Percentiles rank a stretch among this genome's conserved stretches.
phyloP scores from a whole-genome alignment of 2,797 vertebrate species.

The Acrossocheilus fasciatus region DNA sequence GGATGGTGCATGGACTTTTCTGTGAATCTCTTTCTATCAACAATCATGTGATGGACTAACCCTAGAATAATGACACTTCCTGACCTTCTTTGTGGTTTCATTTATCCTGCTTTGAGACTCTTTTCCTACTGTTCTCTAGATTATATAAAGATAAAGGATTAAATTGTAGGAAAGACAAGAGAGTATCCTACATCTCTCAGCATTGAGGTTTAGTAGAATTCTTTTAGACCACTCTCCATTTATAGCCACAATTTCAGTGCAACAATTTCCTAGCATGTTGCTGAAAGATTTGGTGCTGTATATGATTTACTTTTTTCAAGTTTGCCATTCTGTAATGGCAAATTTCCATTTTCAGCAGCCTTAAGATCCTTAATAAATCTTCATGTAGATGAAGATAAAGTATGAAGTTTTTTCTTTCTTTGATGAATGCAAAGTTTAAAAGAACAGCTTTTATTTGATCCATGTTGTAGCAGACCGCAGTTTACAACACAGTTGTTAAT shows the following conservation, averaged over 20 bases:
- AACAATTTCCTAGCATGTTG: neutral
- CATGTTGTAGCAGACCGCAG: neutral
- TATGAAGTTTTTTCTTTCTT: neutral
- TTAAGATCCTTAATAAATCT: neutral
- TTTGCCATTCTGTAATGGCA: neutral
- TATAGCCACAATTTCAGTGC: neutral
- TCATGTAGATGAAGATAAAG: neutral
- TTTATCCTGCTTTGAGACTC: constrained; percentile 1
- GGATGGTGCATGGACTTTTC: neutral
- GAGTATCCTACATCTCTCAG: constrained; percentile 38
- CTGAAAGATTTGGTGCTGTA: neutral
- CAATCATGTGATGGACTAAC: neutral
- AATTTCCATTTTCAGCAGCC: neutral
- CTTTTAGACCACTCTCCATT: constrained; percentile 65
- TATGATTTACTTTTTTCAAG: neutral
- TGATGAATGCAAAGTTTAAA: neutral
- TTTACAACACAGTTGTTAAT: neutral
- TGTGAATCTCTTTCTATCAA: neutral
- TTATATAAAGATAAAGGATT: constrained; percentile 60
- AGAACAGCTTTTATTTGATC: too few species aligned
- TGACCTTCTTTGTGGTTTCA: neutral
- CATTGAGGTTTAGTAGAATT: constrained; percentile 40
- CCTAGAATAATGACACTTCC: constrained; percentile 2
- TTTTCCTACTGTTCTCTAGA: constrained; percentile 36
- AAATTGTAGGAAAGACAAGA: constrained; percentile 53